Percentiles rank a stretch among this genome's conserved stretches.
Evolutionary conservation across 2,888 invertebrate species (phyloP).

Genomic region (Eristalis tenax): DNA sequence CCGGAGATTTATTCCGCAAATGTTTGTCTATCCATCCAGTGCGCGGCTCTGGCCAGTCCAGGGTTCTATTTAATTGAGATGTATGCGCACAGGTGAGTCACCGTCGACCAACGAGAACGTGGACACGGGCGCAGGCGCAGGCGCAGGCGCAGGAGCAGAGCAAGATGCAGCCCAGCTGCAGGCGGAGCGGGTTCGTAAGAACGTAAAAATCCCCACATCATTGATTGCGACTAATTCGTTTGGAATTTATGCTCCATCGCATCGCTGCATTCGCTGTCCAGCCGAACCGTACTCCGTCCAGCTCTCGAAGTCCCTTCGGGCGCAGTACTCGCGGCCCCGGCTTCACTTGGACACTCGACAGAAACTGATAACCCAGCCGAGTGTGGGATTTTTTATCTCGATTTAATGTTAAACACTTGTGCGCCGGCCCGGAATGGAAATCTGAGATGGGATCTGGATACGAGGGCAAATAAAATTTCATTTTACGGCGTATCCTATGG

Average conservation of each 20-base stretch:
- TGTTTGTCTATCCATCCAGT: slow-evolving; percentile 54
- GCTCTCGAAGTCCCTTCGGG: slow-evolving; percentile 7
- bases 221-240: slow-evolving; percentile 66
- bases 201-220: slow-evolving; percentile 64
- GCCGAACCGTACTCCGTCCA: not conserved
- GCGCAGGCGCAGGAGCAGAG: slow-evolving; percentile 41
- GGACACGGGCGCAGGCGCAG: not conserved
- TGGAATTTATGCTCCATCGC: slow-evolving; percentile 56
- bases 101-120: not conserved
- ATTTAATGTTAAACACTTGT: slow-evolving; percentile 67
- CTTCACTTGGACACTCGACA: not conserved
- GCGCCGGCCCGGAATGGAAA: slow-evolving; percentile 31
- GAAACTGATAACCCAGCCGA: slow-evolving; percentile 57
- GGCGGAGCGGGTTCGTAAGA: slow-evolving; percentile 45
- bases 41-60: slow-evolving; percentile 16
- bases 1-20: slow-evolving; percentile 58
- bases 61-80: slow-evolving; percentile 54
- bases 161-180: not conserved
- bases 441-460: slow-evolving; percentile 41
- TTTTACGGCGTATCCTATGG: slow-evolving; percentile 33
- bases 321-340: not conserved
- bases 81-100: slow-evolving; percentile 36
- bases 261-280: not conserved
- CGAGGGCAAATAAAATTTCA: slow-evolving; percentile 55
- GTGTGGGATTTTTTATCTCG: slow-evolving; percentile 68